These are phyloP conservation scores for Mythimna vitellina DNA, from an alignment of 2,888 invertebrate genomes.

Conservation along the genomic window DNA sequence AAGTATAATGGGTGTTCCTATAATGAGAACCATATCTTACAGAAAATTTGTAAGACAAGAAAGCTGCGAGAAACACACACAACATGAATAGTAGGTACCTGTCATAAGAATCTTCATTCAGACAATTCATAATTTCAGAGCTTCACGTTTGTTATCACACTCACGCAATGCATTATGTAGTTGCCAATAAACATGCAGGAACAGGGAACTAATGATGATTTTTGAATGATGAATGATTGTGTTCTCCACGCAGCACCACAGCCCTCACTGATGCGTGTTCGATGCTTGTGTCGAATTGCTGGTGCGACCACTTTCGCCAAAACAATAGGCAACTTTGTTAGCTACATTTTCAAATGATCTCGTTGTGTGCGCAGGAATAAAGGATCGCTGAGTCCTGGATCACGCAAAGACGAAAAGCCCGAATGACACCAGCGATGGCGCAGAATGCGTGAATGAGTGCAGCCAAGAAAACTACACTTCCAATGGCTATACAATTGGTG, in stretches of 20 bases:
- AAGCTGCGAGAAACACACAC: not conserved
- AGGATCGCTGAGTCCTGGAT: slow-evolving; percentile 58
- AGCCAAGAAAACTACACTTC: slow-evolving; percentile 59
- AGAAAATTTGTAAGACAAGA: not conserved
- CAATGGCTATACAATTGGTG: slow-evolving; percentile 73
- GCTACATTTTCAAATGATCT: slow-evolving; percentile 12
- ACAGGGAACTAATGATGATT: not conserved
- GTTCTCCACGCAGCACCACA: not conserved
- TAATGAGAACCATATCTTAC: not conserved
- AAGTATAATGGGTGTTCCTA: not conserved
- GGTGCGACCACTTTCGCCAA: slow-evolving; percentile 8
- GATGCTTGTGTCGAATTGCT: slow-evolving; percentile 7
- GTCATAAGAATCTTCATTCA: not conserved
- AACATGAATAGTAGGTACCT: not conserved
- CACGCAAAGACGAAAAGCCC: slow-evolving; percentile 66
- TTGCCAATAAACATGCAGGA: too few species aligned
- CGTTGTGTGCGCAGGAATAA: slow-evolving; percentile 50
- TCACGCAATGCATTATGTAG: slow-evolving; percentile 16
- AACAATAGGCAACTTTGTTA: not conserved
- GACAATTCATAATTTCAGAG: not conserved
- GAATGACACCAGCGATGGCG: slow-evolving; percentile 68
- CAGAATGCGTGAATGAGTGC: slow-evolving; percentile 65
- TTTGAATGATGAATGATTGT: not conserved
- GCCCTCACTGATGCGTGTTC: not conserved
- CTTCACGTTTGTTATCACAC: not conserved